Evolutionary conservation across 2,888 invertebrate species (phyloP).

Genomic region (Cyrtodaria siliqua): DNA sequence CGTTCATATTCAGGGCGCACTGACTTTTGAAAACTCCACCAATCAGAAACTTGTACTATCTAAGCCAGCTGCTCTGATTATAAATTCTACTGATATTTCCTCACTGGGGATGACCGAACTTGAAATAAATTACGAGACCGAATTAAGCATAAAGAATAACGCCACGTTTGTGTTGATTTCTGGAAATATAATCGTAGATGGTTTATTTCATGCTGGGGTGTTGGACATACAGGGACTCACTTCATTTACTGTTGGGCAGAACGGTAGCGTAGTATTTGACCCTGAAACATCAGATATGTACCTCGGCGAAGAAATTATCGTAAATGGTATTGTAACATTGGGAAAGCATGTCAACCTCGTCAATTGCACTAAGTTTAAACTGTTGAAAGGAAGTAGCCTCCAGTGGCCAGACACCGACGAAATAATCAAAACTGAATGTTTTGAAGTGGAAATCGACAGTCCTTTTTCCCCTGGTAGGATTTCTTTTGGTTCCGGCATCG

Average conservation of each 20-base stretch:
- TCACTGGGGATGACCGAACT: background rate
- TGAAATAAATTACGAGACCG: background rate
- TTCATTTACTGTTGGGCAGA: conserved; percentile 49
- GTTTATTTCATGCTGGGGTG: conserved; percentile 43
- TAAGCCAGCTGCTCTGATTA: conserved; percentile 14
- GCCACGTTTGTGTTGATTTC: conserved; percentile 47
- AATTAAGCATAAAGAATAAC: conserved; percentile 16
- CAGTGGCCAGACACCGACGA: conserved; percentile 55
- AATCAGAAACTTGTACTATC: conserved; percentile 6
- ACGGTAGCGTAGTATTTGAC: conserved; percentile 56
- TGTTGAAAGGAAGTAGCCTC: conserved; percentile 49
- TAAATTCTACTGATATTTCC: conserved; percentile 12
- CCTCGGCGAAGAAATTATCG: conserved; percentile 59
- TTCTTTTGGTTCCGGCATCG: conserved; percentile 54
- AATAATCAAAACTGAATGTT: conserved; percentile 65
- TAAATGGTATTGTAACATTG: conserved; percentile 62
- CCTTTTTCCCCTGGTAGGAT: conserved; percentile 61
- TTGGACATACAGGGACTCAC: conserved; percentile 27
- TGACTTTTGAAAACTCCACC: conserved; percentile 4
- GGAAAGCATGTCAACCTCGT: conserved; percentile 56
- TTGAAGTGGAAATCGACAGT: conserved; percentile 64
- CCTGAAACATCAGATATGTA: conserved; percentile 55
- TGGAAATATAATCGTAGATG: conserved; percentile 45
- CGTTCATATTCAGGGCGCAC: conserved; percentile 5
- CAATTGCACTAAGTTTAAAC: conserved; percentile 58